Evolutionary conservation across 1,140 invertebrate genomes (phyloP).

Genomic region (Sesamia nonagrioides): DNA sequence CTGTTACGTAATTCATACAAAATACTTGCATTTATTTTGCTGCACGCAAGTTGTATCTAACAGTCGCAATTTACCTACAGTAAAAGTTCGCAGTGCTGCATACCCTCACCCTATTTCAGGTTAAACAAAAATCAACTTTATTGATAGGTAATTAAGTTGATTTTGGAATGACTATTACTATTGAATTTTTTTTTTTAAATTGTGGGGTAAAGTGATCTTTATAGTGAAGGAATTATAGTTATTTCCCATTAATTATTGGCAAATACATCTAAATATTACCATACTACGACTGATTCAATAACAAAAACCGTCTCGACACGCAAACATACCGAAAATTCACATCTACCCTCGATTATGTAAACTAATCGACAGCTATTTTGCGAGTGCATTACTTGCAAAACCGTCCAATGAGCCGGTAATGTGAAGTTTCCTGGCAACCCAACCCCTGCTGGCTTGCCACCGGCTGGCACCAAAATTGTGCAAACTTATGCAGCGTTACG

Average conservation of each 20-base stretch:
- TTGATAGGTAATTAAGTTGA: no score
- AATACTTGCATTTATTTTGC: neutral
- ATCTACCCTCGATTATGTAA: slow-evolving; percentile 2
- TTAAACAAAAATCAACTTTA: no score
- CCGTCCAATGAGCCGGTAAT: slow-evolving; percentile 30
- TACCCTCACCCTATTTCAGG: no score
- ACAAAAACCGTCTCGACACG: neutral
- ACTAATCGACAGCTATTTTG: slow-evolving; percentile 17
- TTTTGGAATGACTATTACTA: no score
- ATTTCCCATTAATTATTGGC: no score
- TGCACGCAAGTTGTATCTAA: neutral
- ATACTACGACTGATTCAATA: neutral
- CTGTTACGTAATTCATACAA: neutral
- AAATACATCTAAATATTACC: no score
- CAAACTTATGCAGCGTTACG: slow-evolving; percentile 57
- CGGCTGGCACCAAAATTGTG: slow-evolving; percentile 48
- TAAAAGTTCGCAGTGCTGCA: no score
- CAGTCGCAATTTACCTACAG: neutral
- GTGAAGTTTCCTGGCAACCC: slow-evolving; percentile 25
- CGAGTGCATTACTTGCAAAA: slow-evolving; percentile 34
- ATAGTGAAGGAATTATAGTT: no score
- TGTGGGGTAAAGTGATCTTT: no score
- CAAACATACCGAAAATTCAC: neutral
- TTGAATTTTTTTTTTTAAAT: no score
- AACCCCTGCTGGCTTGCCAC: neutral